phyloP scores from a whole-genome alignment of 2,113 vertebrate genomes.

The Spizaetus ornatus region DNA sequence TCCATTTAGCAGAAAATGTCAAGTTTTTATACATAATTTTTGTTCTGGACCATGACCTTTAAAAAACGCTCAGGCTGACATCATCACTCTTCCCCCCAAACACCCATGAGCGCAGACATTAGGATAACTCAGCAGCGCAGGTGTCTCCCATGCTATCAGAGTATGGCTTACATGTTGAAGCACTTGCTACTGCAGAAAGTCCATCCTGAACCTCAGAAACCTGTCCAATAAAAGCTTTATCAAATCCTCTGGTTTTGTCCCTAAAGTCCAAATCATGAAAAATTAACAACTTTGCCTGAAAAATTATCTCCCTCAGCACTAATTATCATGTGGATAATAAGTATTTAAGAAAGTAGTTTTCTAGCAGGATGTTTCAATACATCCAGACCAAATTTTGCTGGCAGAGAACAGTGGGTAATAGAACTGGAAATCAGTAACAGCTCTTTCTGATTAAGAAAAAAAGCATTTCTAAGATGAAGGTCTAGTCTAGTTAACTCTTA shows the following conservation, averaged over 20 bases:
- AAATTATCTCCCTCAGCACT: background rate
- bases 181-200: background rate
- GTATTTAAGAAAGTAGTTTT: background rate
- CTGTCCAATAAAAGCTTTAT: background rate
- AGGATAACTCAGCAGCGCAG: background rate
- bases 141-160: background rate
- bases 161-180: background rate
- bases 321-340: background rate
- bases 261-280: background rate
- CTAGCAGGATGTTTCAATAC: background rate
- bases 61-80: background rate
- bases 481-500: background rate
- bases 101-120: background rate
- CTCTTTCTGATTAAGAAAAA: background rate
- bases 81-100: background rate
- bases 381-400: background rate
- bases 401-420: background rate
- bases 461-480: background rate
- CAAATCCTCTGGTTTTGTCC: background rate
- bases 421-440: background rate
- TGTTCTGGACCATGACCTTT: slow-evolving; percentile 1
- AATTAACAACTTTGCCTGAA: background rate
- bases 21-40: slow-evolving; percentile 15
- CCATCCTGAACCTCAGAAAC: background rate
- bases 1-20: slow-evolving; percentile 31